Evolutionary conservation across 2,888 invertebrate species (phyloP), one percentile per base, ranked within the genome.

Genomic region (Scotopteryx bipunctaria): DNA sequence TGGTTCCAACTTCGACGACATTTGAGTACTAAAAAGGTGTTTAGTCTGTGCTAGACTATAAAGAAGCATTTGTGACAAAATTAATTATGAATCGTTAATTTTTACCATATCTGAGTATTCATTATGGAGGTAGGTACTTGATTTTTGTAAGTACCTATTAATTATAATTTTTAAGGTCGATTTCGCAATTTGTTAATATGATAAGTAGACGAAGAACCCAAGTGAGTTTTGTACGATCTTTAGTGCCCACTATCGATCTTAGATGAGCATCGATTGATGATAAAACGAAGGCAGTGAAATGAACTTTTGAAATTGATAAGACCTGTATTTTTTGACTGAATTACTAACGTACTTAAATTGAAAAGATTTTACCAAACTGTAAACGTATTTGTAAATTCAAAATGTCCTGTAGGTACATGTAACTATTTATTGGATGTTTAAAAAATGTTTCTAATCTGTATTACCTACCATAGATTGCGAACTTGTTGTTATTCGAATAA

Each of bases 1-100:
- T 97, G 76, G 97, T 97, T 69, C 97, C 97, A 70, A 97, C 97
- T 55, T 94, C 96, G 67, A 94, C 94, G 60, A 94, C 91, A 40
- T 93, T 93, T 76, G 93, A 93, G 77, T 93, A 92, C 73, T 91
- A 76, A 54, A 53, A 71, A 57, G 62, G 55, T 63, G 55, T 32
- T 37, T 51, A 76, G 86, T 86, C 86, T 76, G 64, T 62, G 85
- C 82, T 77, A 67, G 86, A 87, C 87, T 84, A 67, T 84, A 89
- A 88, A 86, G 63, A 72, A 76, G 84, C 82, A 76, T 68, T 70
- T 67, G 67, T 68, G 64, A 69, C 61, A 62, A 64, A 64, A 65
- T 61, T 66, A 67, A 64, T 63, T 60, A 64, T 55, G 61, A 60
- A 62, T 63, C 56, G 57, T 68, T 67, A 60, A 62, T 64, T 66